Evolutionary conservation across 2,888 invertebrate species (phyloP), one percentile per base, ranked within the genome.

Genomic region (Drosophila dives): DNA sequence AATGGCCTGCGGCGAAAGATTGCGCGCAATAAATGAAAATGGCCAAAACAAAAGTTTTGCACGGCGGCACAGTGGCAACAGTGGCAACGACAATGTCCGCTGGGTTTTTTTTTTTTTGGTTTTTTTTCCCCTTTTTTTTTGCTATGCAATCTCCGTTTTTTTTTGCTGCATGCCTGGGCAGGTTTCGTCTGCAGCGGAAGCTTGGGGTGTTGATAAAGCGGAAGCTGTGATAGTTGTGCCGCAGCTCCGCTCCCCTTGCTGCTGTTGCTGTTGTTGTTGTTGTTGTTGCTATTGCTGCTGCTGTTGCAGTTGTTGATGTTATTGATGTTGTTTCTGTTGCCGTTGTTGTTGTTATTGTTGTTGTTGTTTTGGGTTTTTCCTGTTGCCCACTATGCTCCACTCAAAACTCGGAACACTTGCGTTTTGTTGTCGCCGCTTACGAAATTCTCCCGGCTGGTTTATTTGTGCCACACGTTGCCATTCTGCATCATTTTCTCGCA

Each of bases 141-240:
- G 59, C 62, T 69, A 34, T 64, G 67, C 73, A 71, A 75, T 79
- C 72, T 79, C 65, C 65, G 61, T 38, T 23, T 38, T 55, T 45
- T 55, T 17, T 26, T 55, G 10, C 17, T 34, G 23, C 32, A 26
- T 38, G 54, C 50, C 29, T 2, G 17, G 29, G 38, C 26, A 23
- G 36, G n/a, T 23, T 36, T 50, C 54, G 75, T 67, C 72, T 67
- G 81, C 75, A 77, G 77, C 81, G 81, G 81, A 81, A 77, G 83
- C 77, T 83, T 70, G 74, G 83, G 77, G 81, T 81, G 81, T 81
- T 81, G 81, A 81, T 81, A 83, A 83, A 83, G 72, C 83, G 81
- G 80, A 81, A 80, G 69, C 80, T 81, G 72, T 74, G 83, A 81
- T 83, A 83, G 80, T 80, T 83, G 72, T 77, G 66, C 73, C 70